These are phyloP conservation scores for Sesia apiformis DNA, from an alignment of 2,888 invertebrate genomes.

Conservation along the genomic window DNA sequence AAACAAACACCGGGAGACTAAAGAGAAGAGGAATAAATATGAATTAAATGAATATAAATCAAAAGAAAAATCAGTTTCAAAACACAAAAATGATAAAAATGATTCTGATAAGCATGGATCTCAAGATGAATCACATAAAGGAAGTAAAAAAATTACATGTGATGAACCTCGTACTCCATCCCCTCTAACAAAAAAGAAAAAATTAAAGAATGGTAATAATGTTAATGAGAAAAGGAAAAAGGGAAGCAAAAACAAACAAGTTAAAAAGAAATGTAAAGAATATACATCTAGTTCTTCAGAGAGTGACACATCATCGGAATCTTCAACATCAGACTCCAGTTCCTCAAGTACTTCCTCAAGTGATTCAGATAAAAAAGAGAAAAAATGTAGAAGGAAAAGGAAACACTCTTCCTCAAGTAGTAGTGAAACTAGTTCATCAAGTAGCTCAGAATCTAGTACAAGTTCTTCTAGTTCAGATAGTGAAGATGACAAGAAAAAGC, in stretches of 20 bases:
- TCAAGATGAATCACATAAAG: not conserved
- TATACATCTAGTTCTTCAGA: constrained; percentile 48
- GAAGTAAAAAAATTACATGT: constrained; percentile 8
- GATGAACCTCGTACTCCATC: constrained; percentile 7
- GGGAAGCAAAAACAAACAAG: constrained; percentile 10
- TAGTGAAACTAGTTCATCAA: constrained; percentile 41
- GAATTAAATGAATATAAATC: too few species aligned
- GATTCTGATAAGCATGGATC: not conserved
- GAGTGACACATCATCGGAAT: constrained; percentile 43
- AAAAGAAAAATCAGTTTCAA: too few species aligned
- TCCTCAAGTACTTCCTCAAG: constrained; percentile 33
- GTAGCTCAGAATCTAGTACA: constrained; percentile 38
- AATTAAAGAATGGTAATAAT: constrained; percentile 9
- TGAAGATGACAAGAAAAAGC: constrained; percentile 26
- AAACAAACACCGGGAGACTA: too few species aligned
- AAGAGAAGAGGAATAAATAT: too few species aligned
- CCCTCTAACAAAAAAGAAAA: constrained; percentile 1
- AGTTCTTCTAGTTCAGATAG: constrained; percentile 52
- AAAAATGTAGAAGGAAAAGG: constrained; percentile 29
- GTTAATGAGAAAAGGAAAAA: constrained; percentile 11
- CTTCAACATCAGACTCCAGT: constrained; percentile 47
- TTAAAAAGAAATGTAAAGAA: constrained; percentile 35
- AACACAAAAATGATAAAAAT: too few species aligned
- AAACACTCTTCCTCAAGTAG: constrained; percentile 49
- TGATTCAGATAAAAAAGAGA: constrained; percentile 40